These are phyloP conservation scores for Drosophila borborema DNA, from an alignment of 2,888 invertebrate genomes.

Conservation along the genomic window DNA sequence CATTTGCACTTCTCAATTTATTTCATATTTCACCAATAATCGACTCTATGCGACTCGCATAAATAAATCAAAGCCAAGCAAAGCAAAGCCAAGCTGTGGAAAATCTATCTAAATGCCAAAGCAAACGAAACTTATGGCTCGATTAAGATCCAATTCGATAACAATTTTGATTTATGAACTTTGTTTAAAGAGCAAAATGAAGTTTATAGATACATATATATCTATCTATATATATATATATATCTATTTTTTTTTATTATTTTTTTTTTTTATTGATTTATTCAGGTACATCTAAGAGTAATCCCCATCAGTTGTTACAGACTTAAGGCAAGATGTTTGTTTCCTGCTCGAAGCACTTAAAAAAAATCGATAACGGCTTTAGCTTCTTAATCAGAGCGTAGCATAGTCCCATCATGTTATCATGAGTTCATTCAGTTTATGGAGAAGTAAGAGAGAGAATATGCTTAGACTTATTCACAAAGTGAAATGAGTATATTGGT, in stretches of 20 bases:
- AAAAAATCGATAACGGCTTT: no score
- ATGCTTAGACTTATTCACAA: no score
- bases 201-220: not conserved
- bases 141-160: not conserved
- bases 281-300: not conserved
- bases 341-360: no score
- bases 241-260: no score
- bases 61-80: not conserved
- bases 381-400: no score
- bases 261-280: not conserved
- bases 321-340: no score
- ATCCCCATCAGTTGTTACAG: not conserved
- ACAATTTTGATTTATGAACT: not conserved
- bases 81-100: not conserved
- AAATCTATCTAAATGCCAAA: not conserved
- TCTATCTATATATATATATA: no score
- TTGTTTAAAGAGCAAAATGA: not conserved
- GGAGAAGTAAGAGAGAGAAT: no score
- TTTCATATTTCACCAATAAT: constrained; percentile 2
- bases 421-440: no score
- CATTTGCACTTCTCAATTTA: not conserved
- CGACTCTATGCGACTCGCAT: not conserved
- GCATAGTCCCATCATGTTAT: no score
- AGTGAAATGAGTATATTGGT: no score
- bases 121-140: constrained; percentile 1